These are phyloP conservation scores for Sympetrum striolatum DNA, from an alignment of 2,888 invertebrate genomes.

Conservation along the genomic window DNA sequence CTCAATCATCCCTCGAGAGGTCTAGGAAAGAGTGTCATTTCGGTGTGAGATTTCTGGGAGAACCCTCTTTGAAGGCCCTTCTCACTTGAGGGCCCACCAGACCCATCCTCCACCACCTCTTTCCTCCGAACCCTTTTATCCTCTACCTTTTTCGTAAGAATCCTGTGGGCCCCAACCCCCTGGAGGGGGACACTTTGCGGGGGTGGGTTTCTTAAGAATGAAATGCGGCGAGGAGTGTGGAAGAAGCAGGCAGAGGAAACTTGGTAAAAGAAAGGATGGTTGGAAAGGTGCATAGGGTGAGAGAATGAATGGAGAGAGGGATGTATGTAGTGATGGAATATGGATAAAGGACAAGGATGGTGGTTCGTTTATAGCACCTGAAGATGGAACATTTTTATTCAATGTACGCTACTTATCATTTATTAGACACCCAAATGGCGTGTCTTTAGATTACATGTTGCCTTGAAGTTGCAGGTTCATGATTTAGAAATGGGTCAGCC, in stretches of 20 bases:
- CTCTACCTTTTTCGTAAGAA: background rate
- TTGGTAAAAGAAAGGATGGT: too few relatives aligned
- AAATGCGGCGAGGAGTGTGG: background rate
- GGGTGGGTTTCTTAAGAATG: background rate
- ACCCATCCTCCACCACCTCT: background rate
- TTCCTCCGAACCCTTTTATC: background rate
- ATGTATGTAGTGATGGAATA: background rate
- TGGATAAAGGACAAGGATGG: background rate
- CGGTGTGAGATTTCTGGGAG: background rate
- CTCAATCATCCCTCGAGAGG: background rate
- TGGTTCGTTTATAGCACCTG: too few relatives aligned
- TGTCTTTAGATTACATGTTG: too few relatives aligned
- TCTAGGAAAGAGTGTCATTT: conserved; percentile 14
- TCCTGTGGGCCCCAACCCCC: background rate
- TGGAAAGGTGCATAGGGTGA: background rate
- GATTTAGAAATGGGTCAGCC: too few relatives aligned
- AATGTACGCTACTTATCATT: too few relatives aligned
- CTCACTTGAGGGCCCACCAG: background rate
- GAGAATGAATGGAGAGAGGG: background rate
- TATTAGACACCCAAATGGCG: too few relatives aligned
- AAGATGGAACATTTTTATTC: too few relatives aligned
- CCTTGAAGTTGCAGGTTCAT: too few relatives aligned
- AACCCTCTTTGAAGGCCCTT: background rate
- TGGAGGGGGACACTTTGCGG: background rate
- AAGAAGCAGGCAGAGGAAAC: background rate